Conservation (phyloP, 2,888 invertebrate species). For the Subacronicta megacephala region DNA sequence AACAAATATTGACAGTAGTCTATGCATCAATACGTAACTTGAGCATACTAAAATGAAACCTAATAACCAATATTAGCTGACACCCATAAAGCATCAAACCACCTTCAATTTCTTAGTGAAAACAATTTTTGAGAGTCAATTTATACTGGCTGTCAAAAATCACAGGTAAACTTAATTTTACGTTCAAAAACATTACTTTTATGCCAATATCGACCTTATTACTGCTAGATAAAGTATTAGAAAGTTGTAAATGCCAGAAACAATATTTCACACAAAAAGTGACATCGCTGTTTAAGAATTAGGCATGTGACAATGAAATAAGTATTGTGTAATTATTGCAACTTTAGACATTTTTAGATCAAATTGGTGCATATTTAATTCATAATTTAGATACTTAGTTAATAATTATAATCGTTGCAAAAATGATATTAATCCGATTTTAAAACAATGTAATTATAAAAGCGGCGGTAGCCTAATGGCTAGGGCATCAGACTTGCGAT, state of each 20-base stretch:
- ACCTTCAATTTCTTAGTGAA: background rate
- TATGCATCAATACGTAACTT: conserved; percentile 24
- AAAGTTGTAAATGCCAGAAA: background rate
- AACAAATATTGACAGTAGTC: conserved; percentile 33
- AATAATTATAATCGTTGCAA: too few species aligned
- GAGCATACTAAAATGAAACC: background rate
- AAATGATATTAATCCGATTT: too few species aligned
- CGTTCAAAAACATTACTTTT: background rate
- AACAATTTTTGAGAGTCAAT: conserved; percentile 2
- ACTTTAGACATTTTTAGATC: conserved; percentile 17
- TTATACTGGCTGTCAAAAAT: conserved; percentile 12
- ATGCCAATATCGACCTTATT: conserved; percentile 17
- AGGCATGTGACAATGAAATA: conserved; percentile 35
- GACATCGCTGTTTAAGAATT: conserved; percentile 17
- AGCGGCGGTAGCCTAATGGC: too few species aligned
- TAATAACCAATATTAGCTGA: background rate
- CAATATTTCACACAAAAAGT: conserved; percentile 4
- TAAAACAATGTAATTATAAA: too few species aligned
- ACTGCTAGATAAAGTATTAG: background rate
- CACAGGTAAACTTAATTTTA: conserved; percentile 16
- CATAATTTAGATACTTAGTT: too few species aligned
- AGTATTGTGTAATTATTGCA: conserved; percentile 6
- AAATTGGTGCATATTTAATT: conserved; percentile 2
- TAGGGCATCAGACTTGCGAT: too few species aligned
- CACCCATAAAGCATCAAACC: background rate